A percentile compares a stretch with the other conserved stretches of the same genome.
These are phyloP conservation scores for Serinus canaria DNA, from an alignment of 2,113 vertebrate species.

Conservation along the genomic window DNA sequence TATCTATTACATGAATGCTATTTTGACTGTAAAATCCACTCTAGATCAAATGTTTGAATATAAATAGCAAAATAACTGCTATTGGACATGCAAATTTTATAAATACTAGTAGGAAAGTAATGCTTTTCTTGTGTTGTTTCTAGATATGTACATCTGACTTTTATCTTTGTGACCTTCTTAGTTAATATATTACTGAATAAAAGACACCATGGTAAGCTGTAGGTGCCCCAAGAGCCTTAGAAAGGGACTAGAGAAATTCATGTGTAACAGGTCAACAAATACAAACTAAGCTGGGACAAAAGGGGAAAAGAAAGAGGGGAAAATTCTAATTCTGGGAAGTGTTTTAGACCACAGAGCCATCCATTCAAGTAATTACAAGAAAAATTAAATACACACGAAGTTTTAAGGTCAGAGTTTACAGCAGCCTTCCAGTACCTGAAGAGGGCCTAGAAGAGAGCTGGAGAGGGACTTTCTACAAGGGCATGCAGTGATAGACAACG, in stretches of 20 bases:
- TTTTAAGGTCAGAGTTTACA: neutral
- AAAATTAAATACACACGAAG: neutral
- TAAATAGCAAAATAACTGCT: neutral
- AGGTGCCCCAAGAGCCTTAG: neutral
- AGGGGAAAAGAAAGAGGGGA: accelerated
- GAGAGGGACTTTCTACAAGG: neutral
- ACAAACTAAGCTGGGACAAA: neutral
- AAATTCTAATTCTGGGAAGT: neutral
- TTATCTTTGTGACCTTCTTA: neutral
- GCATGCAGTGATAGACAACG: neutral
- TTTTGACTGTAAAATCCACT: neutral
- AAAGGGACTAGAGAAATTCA: neutral
- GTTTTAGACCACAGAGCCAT: neutral
- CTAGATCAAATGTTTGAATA: neutral
- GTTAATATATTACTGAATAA: neutral
- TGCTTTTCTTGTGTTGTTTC: neutral
- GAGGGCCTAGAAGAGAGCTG: no score
- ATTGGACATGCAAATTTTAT: neutral
- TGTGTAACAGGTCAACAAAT: neutral
- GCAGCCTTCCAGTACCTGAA: neutral
- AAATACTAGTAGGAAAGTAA: neutral
- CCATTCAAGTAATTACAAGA: neutral
- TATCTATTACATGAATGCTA: neutral
- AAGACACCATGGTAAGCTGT: neutral
- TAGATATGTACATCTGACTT: neutral